phyloP scores from a whole-genome alignment of 2,113 vertebrate genomes.

The Albula glossodonta region DNA sequence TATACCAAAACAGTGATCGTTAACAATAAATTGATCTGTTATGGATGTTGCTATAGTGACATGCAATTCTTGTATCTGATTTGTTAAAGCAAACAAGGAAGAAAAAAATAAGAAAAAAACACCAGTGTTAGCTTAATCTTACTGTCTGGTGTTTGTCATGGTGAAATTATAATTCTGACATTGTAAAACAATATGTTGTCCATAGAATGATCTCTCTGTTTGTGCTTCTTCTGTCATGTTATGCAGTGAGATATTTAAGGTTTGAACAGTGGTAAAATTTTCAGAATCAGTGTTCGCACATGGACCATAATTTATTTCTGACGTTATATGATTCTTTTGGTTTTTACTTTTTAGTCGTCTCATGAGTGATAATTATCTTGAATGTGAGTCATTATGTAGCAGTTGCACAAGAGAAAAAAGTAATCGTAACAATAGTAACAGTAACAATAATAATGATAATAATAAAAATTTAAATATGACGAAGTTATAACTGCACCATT shows the following conservation, averaged over 20 bases:
- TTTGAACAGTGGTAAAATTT: slow-evolving; percentile 88
- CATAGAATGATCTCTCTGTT: slow-evolving; percentile 83
- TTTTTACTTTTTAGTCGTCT: slow-evolving; percentile 88
- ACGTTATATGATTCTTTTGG: slow-evolving; percentile 62
- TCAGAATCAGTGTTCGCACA: slow-evolving; percentile 75
- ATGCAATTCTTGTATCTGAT: slow-evolving; percentile 90
- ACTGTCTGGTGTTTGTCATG: slow-evolving; percentile 92
- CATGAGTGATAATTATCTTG: slow-evolving; percentile 91
- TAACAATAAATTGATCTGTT: slow-evolving; percentile 89
- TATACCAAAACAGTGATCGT: slow-evolving; percentile 96
- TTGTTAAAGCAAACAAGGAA: slow-evolving; percentile 76
- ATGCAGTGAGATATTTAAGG: slow-evolving; percentile 88
- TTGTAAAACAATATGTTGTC: slow-evolving; percentile 78
- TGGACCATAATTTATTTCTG: slow-evolving; percentile 82
- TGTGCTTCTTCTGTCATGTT: slow-evolving; percentile 91
- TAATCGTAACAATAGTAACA: slow-evolving; percentile 75
- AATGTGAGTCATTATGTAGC: slow-evolving; percentile 99
- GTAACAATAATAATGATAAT: slow-evolving; percentile 73
- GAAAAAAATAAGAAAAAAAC: slow-evolving; percentile 67
- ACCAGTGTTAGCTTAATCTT: slow-evolving; percentile 94
- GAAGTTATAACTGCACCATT: slow-evolving; percentile 78
- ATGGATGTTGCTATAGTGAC: slow-evolving; percentile 97
- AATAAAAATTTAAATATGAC: slow-evolving; percentile 73
- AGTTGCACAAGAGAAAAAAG: slow-evolving; percentile 95
- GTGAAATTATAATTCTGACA: slow-evolving; percentile 88